These are phyloP conservation scores for Acanthococcus lagerstroemiae DNA, from an alignment of 2,888 invertebrate genomes.

Conservation along the genomic window DNA sequence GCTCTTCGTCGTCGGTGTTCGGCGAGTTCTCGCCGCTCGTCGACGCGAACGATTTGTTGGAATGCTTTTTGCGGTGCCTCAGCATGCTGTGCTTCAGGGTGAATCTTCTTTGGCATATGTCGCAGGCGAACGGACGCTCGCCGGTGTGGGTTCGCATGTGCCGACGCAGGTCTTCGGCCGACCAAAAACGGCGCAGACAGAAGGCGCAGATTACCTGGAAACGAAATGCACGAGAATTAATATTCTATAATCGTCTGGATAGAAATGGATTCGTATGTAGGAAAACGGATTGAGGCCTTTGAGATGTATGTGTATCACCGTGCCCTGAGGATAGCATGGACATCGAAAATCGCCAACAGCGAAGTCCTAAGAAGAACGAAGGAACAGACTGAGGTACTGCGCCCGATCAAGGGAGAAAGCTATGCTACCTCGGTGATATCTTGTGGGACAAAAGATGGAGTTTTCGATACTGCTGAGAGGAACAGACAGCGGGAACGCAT, in stretches of 20 bases:
- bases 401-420: too few relatives aligned
- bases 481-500: too few relatives aligned
- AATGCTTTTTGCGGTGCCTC: constrained; percentile 82
- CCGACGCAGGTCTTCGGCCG: constrained; percentile 80
- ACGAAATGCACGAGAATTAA: not conserved
- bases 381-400: too few relatives aligned
- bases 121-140: constrained; percentile 83
- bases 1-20: constrained; percentile 42
- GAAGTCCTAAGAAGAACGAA: not conserved
- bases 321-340: not conserved
- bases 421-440: too few relatives aligned
- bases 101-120: constrained; percentile 76
- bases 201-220: constrained; percentile 73
- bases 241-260: not conserved
- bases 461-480: too few relatives aligned
- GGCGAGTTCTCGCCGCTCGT: constrained; percentile 44
- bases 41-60: constrained; percentile 39
- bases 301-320: too few relatives aligned
- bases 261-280: too few relatives aligned
- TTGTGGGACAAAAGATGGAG: too few relatives aligned
- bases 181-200: constrained; percentile 89
- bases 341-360: not conserved
- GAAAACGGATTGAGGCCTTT: too few relatives aligned
- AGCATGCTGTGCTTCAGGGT: constrained; percentile 92
- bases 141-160: constrained; percentile 93